Evolutionary conservation across 2,888 invertebrate species (phyloP), one percentile per base, ranked within the genome.

Genomic region (Hydropsyche betteni): DNA sequence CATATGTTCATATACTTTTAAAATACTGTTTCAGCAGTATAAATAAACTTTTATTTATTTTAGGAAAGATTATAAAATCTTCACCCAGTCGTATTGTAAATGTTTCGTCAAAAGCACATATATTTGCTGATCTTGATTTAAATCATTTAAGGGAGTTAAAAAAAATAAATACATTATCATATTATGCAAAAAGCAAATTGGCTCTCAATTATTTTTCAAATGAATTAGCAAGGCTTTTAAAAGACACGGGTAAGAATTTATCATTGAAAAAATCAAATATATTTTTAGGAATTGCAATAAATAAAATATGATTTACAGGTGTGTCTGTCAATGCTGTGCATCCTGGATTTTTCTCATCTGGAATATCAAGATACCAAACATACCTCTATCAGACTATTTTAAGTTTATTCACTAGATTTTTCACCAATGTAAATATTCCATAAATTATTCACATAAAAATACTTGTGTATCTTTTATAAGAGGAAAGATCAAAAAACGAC

Each of bases 71-170:
- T n/a, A 55, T 10, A 55, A 8, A 55, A 14, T 14, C 55, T 1
- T 14, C n/a, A 12, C 16, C 55, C n/a, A 55, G 55, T 16, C 55
- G 55, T 8, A 55, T 55, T 55, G 55, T 55, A 55, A 55, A 55
- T 4, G 55, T 55, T n/a, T 8, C 55, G n/a, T 55, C 55, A 16
- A 0, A 10, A 12, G 55, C 55, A 2, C 55, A 55, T 55, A 8
- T 5, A 4, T 55, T 14, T 12, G 8, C 14, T 6, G 55, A 55
- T 55, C 16, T 55, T 14, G 16, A 55, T 55, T 14, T 55, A 6
- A 55, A 55, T 12, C 6, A 55, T 55, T 55, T 14, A n/a, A 55
- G 12, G 24, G 24, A 24, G 1, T 24, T 24, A 24, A 24, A 24
- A 24, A 24, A 1, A 2, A 24, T 2, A 24, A 24, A 2, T 2